These are phyloP conservation scores for Drosophila ambigua DNA, from an alignment of 1,140 invertebrate genomes.

Conservation along the genomic window DNA sequence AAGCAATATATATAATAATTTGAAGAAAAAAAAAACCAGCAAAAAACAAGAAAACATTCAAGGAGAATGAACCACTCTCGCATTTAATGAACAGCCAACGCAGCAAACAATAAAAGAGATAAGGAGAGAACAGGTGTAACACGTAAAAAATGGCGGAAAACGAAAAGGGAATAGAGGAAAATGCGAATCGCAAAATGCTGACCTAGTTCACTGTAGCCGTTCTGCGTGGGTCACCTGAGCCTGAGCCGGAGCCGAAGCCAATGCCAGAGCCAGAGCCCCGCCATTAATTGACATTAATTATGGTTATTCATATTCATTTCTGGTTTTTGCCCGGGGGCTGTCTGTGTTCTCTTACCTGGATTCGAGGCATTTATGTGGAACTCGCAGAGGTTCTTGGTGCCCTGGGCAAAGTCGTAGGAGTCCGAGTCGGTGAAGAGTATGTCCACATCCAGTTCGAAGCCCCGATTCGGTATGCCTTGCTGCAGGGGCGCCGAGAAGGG, in stretches of 20 bases:
- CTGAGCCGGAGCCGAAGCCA: not conserved
- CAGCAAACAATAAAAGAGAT: not conserved
- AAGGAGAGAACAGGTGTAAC: slow-evolving; percentile 2
- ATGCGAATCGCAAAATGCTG: slow-evolving; percentile 13
- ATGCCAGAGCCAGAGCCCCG: not conserved
- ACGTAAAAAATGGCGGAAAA: not conserved
- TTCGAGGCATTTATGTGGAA: slow-evolving; percentile 89
- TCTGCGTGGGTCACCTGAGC: slow-evolving; percentile 1
- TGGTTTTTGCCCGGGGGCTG: too few species aligned
- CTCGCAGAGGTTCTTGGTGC: slow-evolving; percentile 86
- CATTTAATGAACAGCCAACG: slow-evolving; percentile 21
- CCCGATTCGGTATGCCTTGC: slow-evolving; percentile 87
- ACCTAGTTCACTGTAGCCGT: slow-evolving; percentile 24
- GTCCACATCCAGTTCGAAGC: slow-evolving; percentile 93
- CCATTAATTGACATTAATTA: slow-evolving; percentile 31
- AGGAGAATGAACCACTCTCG: slow-evolving; percentile 7
- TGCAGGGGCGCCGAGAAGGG: slow-evolving; percentile 90
- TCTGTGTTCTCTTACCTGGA: slow-evolving; percentile 80
- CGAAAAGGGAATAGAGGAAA: not conserved
- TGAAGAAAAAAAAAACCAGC: slow-evolving; percentile 34
- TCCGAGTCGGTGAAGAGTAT: slow-evolving; percentile 94
- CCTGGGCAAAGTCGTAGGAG: slow-evolving; percentile 88
- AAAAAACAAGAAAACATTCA: slow-evolving; percentile 12
- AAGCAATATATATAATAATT: slow-evolving; percentile 71
- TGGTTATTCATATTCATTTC: slow-evolving; percentile 28